phyloP scores from a whole-genome alignment of 2,888 invertebrate genomes.

The Andrena flavipes region DNA sequence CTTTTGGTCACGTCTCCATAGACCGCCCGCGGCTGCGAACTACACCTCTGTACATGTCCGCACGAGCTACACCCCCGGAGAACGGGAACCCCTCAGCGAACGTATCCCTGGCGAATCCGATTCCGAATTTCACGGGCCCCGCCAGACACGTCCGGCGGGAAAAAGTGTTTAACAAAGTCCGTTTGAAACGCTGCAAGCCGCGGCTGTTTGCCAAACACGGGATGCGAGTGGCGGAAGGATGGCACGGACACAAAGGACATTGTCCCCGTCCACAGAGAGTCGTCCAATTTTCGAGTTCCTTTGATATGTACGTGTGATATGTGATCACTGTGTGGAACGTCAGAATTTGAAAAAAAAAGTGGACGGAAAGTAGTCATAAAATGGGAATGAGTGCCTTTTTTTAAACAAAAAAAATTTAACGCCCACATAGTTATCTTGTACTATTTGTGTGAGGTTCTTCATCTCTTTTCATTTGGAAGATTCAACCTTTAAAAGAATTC shows the following conservation, averaged over 20 bases:
- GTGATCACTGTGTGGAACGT: too few species aligned
- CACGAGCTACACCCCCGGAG: constrained; percentile 20
- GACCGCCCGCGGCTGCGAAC: constrained; percentile 63
- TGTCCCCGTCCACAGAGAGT: background rate
- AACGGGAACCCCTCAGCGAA: constrained; percentile 12
- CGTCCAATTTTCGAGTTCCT: too few species aligned
- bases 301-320: too few species aligned
- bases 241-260: background rate
- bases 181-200: constrained; percentile 5
- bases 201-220: constrained; percentile 27
- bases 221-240: background rate
- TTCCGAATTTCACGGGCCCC: constrained; percentile 40
- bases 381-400: too few species aligned
- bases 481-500: background rate
- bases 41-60: constrained; percentile 35
- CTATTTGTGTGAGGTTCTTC: too few species aligned
- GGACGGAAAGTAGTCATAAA: too few species aligned
- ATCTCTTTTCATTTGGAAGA: too few species aligned
- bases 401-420: too few species aligned
- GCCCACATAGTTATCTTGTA: too few species aligned
- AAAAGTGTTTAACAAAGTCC: constrained; percentile 6
- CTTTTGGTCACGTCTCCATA: constrained; percentile 73
- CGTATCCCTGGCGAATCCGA: constrained; percentile 49
- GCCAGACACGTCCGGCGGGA: background rate
- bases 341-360: too few species aligned